Conservation (phyloP, 2,888 invertebrate genomes). For the Erpobdella octoculata region DNA sequence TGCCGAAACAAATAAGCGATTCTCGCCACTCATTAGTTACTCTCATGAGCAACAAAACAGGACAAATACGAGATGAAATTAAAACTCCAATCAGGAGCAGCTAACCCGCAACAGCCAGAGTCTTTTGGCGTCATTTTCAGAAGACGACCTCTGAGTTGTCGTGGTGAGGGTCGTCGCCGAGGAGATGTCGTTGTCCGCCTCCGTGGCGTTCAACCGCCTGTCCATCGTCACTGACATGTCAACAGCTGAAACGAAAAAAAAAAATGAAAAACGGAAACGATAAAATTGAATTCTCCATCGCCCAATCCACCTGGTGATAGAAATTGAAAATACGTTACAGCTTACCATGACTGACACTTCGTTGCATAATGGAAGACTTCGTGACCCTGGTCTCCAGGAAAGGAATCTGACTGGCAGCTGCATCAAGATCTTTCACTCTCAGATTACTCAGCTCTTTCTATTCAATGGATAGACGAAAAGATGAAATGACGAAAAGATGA, state of each 20-base stretch:
- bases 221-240: background rate
- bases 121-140: conserved; percentile 6
- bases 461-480: background rate
- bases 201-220: too few species aligned
- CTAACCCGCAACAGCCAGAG: background rate
- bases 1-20: too few species aligned
- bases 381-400: conserved; percentile 38
- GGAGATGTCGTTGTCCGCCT: background rate
- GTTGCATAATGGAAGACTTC: conserved; percentile 37
- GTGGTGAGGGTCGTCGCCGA: conserved; percentile 1
- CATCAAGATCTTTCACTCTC: conserved; percentile 29
- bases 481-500: background rate
- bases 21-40: too few species aligned
- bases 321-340: background rate
- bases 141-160: background rate
- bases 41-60: too few species aligned
- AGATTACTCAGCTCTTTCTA: conserved; percentile 38
- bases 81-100: background rate
- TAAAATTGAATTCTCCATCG: background rate
- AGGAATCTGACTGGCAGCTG: conserved; percentile 33
- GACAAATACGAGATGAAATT: background rate
- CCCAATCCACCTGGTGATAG: background rate
- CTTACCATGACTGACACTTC: background rate
- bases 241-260: background rate
- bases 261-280: background rate